A percentile compares a stretch with the other conserved stretches of the same genome.
phyloP scores from a whole-genome alignment of 2,797 vertebrate species.

The Carapus acus region DNA sequence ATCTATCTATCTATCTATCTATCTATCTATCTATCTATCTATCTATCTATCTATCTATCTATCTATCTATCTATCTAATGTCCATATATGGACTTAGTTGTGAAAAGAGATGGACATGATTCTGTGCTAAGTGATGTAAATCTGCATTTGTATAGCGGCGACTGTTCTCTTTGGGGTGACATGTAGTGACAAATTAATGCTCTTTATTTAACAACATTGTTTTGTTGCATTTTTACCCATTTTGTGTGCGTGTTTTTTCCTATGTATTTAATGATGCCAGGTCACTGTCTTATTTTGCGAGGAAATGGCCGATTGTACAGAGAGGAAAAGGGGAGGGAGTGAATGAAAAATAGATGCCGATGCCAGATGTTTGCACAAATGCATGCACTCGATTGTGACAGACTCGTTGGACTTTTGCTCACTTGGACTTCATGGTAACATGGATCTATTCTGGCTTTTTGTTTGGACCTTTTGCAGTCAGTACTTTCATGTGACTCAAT shows the following conservation, averaged over 20 bases:
- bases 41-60: conserved; percentile 21
- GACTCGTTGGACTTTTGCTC: conserved; percentile 33
- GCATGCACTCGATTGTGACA: conserved; percentile 17
- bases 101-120: conserved; percentile 40
- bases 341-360: not conserved
- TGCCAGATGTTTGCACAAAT: conserved; percentile 2
- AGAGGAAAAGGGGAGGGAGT: not conserved
- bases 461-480: no score
- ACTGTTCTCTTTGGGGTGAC: conserved; percentile 13
- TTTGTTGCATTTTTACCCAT: conserved; percentile 6
- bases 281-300: not conserved
- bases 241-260: conserved; percentile 12
- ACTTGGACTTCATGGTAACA: conserved; percentile 34
- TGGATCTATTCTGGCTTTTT: conserved; percentile 18
- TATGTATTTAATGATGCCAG: not conserved
- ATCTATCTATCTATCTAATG: conserved; percentile 3
- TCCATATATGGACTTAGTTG: conserved; percentile 36
- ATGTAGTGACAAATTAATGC: conserved; percentile 15
- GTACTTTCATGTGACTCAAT: no score
- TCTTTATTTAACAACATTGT: conserved; percentile 12
- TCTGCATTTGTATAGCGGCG: conserved; percentile 55
- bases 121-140: conserved; percentile 46
- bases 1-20: conserved; percentile 21
- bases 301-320: not conserved
- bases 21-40: conserved; percentile 26